A percentile compares a stretch with the other conserved stretches of the same genome.
Evolutionary conservation across 1,140 invertebrate species (phyloP).

Genomic region (Microplitis mediator): DNA sequence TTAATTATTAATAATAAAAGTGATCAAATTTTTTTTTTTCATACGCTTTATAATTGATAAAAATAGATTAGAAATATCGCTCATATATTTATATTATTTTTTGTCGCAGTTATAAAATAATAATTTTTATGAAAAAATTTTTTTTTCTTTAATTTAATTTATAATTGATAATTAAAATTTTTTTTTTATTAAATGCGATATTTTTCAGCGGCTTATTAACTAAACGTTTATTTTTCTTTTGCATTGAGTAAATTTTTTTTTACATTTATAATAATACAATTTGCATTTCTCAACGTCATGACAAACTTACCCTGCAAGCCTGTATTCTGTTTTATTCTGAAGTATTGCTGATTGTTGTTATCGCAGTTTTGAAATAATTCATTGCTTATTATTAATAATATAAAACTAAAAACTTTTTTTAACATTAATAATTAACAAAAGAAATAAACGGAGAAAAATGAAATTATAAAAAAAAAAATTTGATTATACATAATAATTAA

Average conservation of each 20-base stretch:
- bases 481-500: neutral
- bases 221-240: neutral
- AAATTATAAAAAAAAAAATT: conserved; percentile 1
- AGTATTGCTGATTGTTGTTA: neutral
- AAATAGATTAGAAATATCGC: no score
- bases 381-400: neutral
- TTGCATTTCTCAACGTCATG: neutral
- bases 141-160: no score
- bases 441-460: neutral
- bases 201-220: neutral
- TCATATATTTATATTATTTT: no score
- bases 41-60: no score
- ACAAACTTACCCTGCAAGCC: conserved; percentile 16
- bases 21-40: no score
- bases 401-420: neutral
- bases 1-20: no score
- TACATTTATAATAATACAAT: neutral
- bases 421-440: neutral
- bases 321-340: neutral
- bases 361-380: neutral
- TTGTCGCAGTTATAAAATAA: no score
- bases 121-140: no score
- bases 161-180: no score
- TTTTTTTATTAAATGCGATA: no score
- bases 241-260: neutral